These are phyloP conservation scores for Patella pellucida DNA, from an alignment of 2,888 invertebrate species.

Conservation along the genomic window DNA sequence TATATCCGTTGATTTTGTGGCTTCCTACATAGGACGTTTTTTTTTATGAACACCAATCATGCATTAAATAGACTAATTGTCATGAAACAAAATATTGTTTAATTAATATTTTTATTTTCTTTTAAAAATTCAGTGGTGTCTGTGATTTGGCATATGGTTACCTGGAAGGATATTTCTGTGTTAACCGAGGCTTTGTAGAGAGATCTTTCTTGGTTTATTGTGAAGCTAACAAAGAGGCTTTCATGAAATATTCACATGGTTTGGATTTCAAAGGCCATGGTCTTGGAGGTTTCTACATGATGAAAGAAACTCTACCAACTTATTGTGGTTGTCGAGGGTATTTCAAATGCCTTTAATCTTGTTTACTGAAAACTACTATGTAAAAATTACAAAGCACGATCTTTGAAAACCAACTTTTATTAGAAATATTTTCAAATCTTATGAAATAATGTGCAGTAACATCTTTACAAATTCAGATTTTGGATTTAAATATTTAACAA, in stretches of 20 bases:
- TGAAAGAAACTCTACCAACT: constrained; percentile 17
- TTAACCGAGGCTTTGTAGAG: neutral
- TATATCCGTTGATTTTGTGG: too few relatives aligned
- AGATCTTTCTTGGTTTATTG: neutral
- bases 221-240: neutral
- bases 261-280: neutral
- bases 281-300: constrained; percentile 14
- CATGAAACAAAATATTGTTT: too few relatives aligned
- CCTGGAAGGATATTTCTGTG: neutral
- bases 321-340: constrained; percentile 22
- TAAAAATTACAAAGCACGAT: neutral
- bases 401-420: neutral
- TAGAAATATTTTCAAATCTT: neutral
- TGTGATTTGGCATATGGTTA: neutral
- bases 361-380: neutral
- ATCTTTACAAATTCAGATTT: too few relatives aligned
- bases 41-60: too few relatives aligned
- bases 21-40: too few relatives aligned
- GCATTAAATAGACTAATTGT: too few relatives aligned
- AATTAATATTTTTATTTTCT: neutral
- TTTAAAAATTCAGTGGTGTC: neutral
- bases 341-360: constrained; percentile 16
- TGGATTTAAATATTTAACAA: too few relatives aligned
- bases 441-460: neutral
- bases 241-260: neutral